Evolutionary conservation across 2,888 invertebrate species (phyloP).

Genomic region (Nebria brevicollis): DNA sequence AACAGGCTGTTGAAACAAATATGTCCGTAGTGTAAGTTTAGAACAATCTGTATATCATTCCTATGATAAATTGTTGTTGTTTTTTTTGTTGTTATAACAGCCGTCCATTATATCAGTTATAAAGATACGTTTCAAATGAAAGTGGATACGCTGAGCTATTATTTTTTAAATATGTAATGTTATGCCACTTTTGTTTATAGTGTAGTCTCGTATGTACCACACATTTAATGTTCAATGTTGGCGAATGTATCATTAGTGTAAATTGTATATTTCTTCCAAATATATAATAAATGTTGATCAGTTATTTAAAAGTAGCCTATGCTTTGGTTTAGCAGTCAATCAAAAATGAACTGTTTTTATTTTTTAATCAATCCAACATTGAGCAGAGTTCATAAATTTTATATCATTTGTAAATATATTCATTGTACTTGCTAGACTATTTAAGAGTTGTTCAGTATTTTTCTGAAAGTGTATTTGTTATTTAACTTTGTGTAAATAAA

Average conservation of each 20-base stretch:
- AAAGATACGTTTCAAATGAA: not conserved
- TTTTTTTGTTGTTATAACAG: constrained; percentile 16
- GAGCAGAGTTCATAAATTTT: constrained; percentile 9
- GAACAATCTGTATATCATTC: constrained; percentile 25
- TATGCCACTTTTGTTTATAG: not conserved
- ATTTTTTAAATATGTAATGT: not conserved
- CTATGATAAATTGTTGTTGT: constrained; percentile 15
- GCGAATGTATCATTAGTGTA: not conserved
- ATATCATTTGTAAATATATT: constrained; percentile 35
- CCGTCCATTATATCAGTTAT: constrained; percentile 25
- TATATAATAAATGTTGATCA: not conserved
- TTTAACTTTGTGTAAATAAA: constrained; percentile 43
- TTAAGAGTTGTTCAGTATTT: constrained; percentile 39
- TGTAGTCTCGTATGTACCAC: not conserved
- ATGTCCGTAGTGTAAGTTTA: constrained; percentile 25
- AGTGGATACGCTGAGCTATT: not conserved
- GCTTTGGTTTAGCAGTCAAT: not conserved
- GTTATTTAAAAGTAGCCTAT: not conserved
- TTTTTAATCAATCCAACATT: constrained; percentile 6
- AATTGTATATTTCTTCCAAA: not conserved
- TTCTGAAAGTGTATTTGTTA: constrained; percentile 32
- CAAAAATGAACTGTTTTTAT: not conserved
- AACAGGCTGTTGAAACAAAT: constrained; percentile 34
- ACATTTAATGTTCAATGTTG: constrained; percentile 5
- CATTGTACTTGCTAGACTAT: constrained; percentile 26